Base-by-base conservation (phyloP, 64 coral and sea anemone species). In the Montipora capricornis region DNA sequence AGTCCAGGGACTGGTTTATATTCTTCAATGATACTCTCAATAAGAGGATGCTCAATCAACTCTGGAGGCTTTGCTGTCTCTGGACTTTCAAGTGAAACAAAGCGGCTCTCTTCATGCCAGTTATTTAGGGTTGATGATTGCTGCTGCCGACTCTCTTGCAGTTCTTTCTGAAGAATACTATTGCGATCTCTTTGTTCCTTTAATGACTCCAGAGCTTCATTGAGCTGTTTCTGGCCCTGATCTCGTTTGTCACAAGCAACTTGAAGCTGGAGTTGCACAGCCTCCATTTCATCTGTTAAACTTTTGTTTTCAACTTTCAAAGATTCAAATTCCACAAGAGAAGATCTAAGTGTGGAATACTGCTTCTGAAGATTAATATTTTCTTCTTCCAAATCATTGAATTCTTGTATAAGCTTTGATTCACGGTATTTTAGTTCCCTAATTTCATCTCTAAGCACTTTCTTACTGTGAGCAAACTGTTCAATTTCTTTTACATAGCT, bases 301-400 rank as follows among this genome's bases (percentile, higher is more conserved):
- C 95, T 99, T 52, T 96, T 99, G 52, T 99, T 99, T 91, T 99
- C 98, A 10, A 99, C 98, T 92, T 99, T 99, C 76, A 99, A 93
- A 10, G 98, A 95, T 75, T 99, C 98, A 91, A 93, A 99, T 81
- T 99, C 98, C 1, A 99, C 98, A 83, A 99, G 62, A 24, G 95
- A 96, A 49, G 94, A 93, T 80, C 96, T 94, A 0, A 96, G 94
- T 24, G 80, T 46, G 6, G 98, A 96, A 52, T 96, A 96, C 68
- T 99, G 98, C 52, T 96, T 96, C 84, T 99, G 98, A 70, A 99
- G 87, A 6, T 94, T 96, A 9, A 96, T 96, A 44, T 99, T 99
- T 49, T 99, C 98, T 73, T 99, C 98, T 14, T 99, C 98, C 74
- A 99, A 62, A 5, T 99, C 98, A 1, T 92, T 93, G 81, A 94